Evolutionary conservation across 2,113 vertebrate species (phyloP).

Genomic region (Campylomormyrus tamandua): DNA sequence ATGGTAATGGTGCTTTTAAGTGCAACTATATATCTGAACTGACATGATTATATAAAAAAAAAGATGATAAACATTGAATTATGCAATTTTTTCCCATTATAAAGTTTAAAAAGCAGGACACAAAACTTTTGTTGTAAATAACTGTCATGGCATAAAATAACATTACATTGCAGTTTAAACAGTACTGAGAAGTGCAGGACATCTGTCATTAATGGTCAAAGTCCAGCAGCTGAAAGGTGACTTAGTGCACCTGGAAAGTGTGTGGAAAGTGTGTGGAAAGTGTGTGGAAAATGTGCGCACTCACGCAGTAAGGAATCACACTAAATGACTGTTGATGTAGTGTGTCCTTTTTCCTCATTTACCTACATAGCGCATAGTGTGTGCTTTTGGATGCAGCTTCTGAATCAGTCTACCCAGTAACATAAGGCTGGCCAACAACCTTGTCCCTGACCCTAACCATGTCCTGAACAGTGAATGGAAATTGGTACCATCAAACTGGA

Average conservation of each 20-base stretch:
- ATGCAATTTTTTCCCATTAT: background rate
- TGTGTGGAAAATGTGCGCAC: background rate
- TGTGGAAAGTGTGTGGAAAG: background rate
- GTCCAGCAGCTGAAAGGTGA: background rate
- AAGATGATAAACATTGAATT: background rate
- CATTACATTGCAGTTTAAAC: background rate
- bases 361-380: background rate
- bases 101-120: background rate
- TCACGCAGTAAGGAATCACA: background rate
- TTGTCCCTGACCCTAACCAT: background rate
- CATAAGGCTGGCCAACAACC: background rate
- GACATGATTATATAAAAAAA: background rate
- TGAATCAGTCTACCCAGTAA: background rate
- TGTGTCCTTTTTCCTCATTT: background rate
- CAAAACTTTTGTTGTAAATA: background rate
- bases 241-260: background rate
- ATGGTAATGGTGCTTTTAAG: background rate
- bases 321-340: background rate
- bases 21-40: background rate
- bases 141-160: background rate
- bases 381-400: background rate
- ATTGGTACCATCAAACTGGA: background rate
- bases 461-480: background rate
- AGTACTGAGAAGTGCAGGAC: background rate
- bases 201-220: background rate